Percentiles rank a stretch among this genome's conserved stretches.
Evolutionary conservation across 2,797 vertebrate genomes (phyloP).

Genomic region (Lagorchestes hirsutus): DNA sequence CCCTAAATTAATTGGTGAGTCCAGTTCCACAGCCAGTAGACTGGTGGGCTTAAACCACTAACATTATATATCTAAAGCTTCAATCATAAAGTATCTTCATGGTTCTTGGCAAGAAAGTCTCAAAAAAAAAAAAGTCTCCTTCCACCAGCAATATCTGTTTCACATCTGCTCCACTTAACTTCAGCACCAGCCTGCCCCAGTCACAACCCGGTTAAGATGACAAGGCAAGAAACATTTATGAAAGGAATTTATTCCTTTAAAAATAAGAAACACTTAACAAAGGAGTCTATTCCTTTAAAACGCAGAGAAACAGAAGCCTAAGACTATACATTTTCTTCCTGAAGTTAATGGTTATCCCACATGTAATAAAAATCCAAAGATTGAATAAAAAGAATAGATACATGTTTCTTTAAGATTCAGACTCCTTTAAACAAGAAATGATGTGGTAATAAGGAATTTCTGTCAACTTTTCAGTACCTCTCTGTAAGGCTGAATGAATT

Average conservation of each 20-base stretch:
- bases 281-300: not conserved
- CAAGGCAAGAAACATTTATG: not conserved
- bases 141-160: not conserved
- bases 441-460: not conserved
- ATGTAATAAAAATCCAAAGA: not conserved
- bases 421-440: not conserved
- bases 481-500: not conserved
- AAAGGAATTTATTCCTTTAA: not conserved
- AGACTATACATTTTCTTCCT: not conserved
- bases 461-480: not conserved
- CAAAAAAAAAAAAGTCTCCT: not conserved
- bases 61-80: not conserved
- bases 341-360: not conserved
- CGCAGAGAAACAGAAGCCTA: not conserved
- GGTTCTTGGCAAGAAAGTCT: not conserved
- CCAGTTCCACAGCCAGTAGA: not conserved
- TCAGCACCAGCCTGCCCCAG: not conserved
- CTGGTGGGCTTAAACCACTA: not conserved
- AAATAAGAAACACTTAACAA: not conserved
- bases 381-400: not conserved
- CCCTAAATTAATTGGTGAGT: not conserved
- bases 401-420: not conserved
- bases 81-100: not conserved
- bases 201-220: not conserved
- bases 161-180: not conserved